Base-by-base conservation (phyloP, 2,113 vertebrate genomes). In the Numida meleagris region DNA sequence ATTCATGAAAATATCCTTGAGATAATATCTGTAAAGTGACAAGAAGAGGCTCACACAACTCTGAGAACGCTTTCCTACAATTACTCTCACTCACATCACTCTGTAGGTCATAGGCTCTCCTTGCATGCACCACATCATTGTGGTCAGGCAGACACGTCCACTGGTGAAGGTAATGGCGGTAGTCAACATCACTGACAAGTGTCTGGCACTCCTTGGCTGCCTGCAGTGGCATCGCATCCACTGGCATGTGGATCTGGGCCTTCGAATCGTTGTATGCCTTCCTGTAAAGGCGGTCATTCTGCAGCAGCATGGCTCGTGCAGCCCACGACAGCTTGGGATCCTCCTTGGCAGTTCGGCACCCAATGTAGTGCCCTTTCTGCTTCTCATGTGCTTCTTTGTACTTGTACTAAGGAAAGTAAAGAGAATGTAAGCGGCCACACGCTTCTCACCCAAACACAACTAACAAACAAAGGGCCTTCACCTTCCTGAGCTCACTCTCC, bases 81-180 rank as follows among this genome's bases (percentile, higher is more conserved):
- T 9, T 48, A 6, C 3, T 70, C 45, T 31, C 42, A 10, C 58
- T 38, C 14, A 99, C 99, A 23, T 99, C 98, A 1, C 99, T 99
- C 90, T 98, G 98, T 2, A 99, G 95, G 38, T 99, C 98, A 1
- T 99, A 99, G 29, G 98, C 98, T 80, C 99, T 99, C 91, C 97
- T 98, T 5, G 99, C 99, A 13, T 99, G 99, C 23, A 99, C 99
- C 15, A 99, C 98, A 4, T 99, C 99, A 11, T 95, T 99, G 88
- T 99, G 99, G 96, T 99, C 99, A 0, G 99, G 99, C 71, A 99
- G 97, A 78, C 99, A 99, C 27, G 99, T 99, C 99, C 99, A 99
- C 51, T 99, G 96, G 96, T 99, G 99, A 31, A 99, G 72, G 84
- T 96, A 94, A 2, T 98, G 98, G n/a, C 98, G 98, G 88, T 99